These are phyloP conservation scores for Mastacembelus armatus DNA, from an alignment of 2,797 vertebrate species.

Conservation along the genomic window DNA sequence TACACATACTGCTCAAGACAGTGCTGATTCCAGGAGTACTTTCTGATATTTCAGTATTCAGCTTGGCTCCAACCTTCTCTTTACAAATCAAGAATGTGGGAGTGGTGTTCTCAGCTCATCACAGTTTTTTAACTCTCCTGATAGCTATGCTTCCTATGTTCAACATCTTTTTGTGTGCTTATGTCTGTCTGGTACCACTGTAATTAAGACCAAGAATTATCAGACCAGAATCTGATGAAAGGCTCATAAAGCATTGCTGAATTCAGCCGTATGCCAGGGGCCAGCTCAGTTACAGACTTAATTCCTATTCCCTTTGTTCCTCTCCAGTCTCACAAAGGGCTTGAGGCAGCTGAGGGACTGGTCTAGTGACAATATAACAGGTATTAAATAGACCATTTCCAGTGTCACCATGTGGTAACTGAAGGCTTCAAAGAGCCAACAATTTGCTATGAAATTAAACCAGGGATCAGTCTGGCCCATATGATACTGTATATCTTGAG, in stretches of 20 bases:
- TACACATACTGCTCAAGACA: slow-evolving; percentile 50
- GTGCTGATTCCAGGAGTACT: slow-evolving; percentile 46
- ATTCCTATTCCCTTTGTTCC: slow-evolving; percentile 79
- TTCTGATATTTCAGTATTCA: slow-evolving; percentile 59
- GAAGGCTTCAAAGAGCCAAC: slow-evolving; percentile 74
- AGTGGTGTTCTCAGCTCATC: slow-evolving; percentile 57
- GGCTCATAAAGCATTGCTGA: slow-evolving; percentile 67
- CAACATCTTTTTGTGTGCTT: slow-evolving; percentile 49
- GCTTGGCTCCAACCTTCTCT: slow-evolving; percentile 58
- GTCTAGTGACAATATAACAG: slow-evolving; percentile 73
- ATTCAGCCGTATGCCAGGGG: slow-evolving; percentile 67
- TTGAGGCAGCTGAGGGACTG: slow-evolving; percentile 61
- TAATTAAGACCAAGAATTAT: slow-evolving; percentile 77
- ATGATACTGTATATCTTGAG: slow-evolving; percentile 37
- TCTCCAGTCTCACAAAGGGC: slow-evolving; percentile 60
- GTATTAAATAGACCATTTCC: slow-evolving; percentile 74
- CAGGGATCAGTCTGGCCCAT: slow-evolving; percentile 53
- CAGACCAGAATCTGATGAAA: slow-evolving; percentile 73
- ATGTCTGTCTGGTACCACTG: slow-evolving; percentile 58
- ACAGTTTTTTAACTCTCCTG: slow-evolving; percentile 36
- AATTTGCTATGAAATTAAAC: slow-evolving; percentile 75
- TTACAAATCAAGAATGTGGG: slow-evolving; percentile 53
- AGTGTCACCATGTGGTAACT: slow-evolving; percentile 68
- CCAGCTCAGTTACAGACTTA: slow-evolving; percentile 72
- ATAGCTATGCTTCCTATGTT: slow-evolving; percentile 64